Conservation (phyloP, 1,140 invertebrate species). For the Drosophila pectinifera region DNA sequence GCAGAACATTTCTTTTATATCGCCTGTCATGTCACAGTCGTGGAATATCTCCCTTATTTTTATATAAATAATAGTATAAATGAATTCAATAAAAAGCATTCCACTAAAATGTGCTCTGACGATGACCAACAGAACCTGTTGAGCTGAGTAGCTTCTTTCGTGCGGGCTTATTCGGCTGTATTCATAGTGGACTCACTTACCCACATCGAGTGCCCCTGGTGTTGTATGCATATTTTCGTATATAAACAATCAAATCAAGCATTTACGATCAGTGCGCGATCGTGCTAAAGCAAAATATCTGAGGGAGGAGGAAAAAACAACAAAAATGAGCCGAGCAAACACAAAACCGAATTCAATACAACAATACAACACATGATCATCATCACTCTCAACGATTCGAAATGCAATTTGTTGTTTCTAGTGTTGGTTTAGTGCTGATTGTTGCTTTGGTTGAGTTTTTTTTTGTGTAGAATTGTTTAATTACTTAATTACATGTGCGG, state of each 20-base stretch:
- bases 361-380: conserved; percentile 57
- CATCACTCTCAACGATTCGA: conserved; percentile 58
- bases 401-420: conserved; percentile 53
- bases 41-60: conserved; percentile 8
- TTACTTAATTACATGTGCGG: conserved; percentile 62
- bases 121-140: conserved; percentile 21
- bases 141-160: conserved; percentile 4
- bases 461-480: conserved; percentile 50
- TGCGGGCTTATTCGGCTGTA: conserved; percentile 7
- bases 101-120: conserved; percentile 9
- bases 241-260: conserved; percentile 79
- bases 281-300: conserved; percentile 50
- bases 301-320: conserved; percentile 20
- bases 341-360: conserved; percentile 52
- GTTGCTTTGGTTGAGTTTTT: conserved; percentile 29
- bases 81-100: conserved; percentile 13
- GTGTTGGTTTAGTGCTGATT: conserved; percentile 29
- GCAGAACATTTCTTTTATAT: not conserved
- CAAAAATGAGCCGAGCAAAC: conserved; percentile 33
- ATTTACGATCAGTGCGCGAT: conserved; percentile 72
- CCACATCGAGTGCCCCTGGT: conserved; percentile 53
- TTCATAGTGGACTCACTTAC: conserved; percentile 18
- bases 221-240: conserved; percentile 67
- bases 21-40: not conserved
- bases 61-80: not conserved